Base-by-base conservation (phyloP, 2,888 invertebrate species). In the Lithophane socia region DNA sequence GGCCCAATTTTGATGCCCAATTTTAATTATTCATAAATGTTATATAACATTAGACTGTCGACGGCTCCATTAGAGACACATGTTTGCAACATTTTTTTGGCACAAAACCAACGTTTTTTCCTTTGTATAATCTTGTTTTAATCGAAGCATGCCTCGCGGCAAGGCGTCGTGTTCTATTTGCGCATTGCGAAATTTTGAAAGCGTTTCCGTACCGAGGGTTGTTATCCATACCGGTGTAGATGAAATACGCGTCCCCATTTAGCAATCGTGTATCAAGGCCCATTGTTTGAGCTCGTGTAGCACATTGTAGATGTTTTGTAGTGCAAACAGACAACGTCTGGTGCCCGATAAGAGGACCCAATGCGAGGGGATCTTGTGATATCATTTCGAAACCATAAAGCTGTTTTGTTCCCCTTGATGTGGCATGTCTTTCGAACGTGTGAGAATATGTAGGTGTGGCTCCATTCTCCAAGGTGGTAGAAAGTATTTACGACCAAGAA, bases 251-350 rank as follows among this genome's bases (percentile, higher is more conserved):
- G 86, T 89, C 88, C 88, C 86, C 87, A 87, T 91, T 91, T 89
- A 90, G 90, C 89, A 89, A 91, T 89, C 88, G 86, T 80, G 82
- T 86, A 86, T 82, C 86, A 83, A 82, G 75, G 78, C 80, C 86
- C 79, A 90, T 93, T 94, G 94, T 94, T 91, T 91, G 90, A 84
- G 90, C 85, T 91, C 90, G 85, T 88, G 89, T 90, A 87, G 89
- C 86, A 91, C 90, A 92, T 92, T 93, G 93, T 92, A 85, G 89
- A 88, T 87, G 90, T 89, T 91, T 90, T 90, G 90, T 89, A 89
- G 90, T 86, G 90, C 91, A 93, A 94, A 94, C 92, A 94, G 89
- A 90, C 90, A 89, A 84, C 88, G 92, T 90, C 88, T 92, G 91
- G 85, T 86, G 89, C 76, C 90, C 88, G 93, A 94, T 94, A 94